phyloP scores from a whole-genome alignment of 2,888 invertebrate species.

The Resseliella maxima region DNA sequence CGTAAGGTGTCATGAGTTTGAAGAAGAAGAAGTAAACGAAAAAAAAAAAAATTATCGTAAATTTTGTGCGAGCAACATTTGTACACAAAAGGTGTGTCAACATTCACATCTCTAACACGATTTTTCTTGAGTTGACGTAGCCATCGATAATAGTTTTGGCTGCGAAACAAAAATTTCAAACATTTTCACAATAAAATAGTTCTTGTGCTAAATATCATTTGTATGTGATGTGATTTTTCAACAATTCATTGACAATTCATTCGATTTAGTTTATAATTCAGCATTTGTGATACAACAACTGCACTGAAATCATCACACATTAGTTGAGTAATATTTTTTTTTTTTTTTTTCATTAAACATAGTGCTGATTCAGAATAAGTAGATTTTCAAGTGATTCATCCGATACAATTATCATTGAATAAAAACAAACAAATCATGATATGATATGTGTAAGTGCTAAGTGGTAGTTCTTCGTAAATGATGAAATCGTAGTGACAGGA shows the following conservation, averaged over 20 bases:
- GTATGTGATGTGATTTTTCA: too few relatives aligned
- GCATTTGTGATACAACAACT: too few relatives aligned
- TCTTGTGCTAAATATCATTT: too few relatives aligned
- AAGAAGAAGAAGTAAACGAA: too few relatives aligned
- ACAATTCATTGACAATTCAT: neutral
- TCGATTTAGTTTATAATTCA: too few relatives aligned
- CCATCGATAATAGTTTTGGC: neutral
- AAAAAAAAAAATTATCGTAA: too few relatives aligned
- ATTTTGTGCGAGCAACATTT: constrained; percentile 30
- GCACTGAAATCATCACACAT: too few relatives aligned
- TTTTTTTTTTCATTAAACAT: too few relatives aligned
- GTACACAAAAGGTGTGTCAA: constrained; percentile 48
- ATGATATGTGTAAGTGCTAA: neutral
- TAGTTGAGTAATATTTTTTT: too few relatives aligned
- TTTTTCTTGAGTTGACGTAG: constrained; percentile 9
- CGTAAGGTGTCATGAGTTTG: constrained; percentile 42
- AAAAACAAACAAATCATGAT: neutral
- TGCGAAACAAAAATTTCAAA: neutral
- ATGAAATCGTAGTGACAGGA: neutral
- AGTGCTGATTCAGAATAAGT: neutral
- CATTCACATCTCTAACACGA: neutral
- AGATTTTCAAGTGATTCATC: neutral
- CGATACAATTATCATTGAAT: neutral
- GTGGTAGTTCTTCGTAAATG: neutral
- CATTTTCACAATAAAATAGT: neutral